These are phyloP conservation scores for Zenarchopterus dispar DNA, from an alignment of 2,797 vertebrate genomes.

Conservation along the genomic window DNA sequence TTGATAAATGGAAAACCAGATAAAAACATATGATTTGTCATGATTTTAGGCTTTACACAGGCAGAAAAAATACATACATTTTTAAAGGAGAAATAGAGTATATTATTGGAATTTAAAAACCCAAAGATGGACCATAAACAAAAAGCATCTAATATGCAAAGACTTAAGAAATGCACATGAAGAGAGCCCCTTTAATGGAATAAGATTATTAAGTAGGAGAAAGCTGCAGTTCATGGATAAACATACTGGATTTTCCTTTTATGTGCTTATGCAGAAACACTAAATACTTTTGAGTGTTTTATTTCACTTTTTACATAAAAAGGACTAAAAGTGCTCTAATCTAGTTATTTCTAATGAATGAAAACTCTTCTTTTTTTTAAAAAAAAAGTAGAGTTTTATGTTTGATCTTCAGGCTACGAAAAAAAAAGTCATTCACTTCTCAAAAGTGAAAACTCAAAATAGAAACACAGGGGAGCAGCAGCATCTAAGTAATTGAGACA, in stretches of 20 bases:
- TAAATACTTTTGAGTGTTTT: background rate
- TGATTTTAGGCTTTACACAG: background rate
- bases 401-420: slow-evolving; percentile 31
- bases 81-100: slow-evolving; percentile 1
- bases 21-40: too few relatives aligned
- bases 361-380: slow-evolving; percentile 57
- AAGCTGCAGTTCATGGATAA: slow-evolving; percentile 6
- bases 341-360: slow-evolving; percentile 43
- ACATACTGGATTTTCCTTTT: background rate
- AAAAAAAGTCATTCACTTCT: slow-evolving; percentile 21
- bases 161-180: too few relatives aligned
- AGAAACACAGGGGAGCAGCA: slow-evolving; percentile 16
- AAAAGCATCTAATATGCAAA: slow-evolving; percentile 13
- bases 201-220: slow-evolving; percentile 7
- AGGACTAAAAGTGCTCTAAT: slow-evolving; percentile 9
- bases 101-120: background rate
- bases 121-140: background rate
- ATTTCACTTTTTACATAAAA: background rate
- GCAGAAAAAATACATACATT: background rate
- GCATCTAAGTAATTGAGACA: slow-evolving; percentile 20
- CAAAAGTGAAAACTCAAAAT: slow-evolving; percentile 47
- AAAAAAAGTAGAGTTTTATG: slow-evolving; percentile 66
- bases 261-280: slow-evolving; percentile 3
- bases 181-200: background rate
- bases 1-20: too few relatives aligned